Evolutionary conservation across 1,140 invertebrate species (phyloP), one percentile per base, ranked within the genome.

Genomic region (Drosophila pandora): DNA sequence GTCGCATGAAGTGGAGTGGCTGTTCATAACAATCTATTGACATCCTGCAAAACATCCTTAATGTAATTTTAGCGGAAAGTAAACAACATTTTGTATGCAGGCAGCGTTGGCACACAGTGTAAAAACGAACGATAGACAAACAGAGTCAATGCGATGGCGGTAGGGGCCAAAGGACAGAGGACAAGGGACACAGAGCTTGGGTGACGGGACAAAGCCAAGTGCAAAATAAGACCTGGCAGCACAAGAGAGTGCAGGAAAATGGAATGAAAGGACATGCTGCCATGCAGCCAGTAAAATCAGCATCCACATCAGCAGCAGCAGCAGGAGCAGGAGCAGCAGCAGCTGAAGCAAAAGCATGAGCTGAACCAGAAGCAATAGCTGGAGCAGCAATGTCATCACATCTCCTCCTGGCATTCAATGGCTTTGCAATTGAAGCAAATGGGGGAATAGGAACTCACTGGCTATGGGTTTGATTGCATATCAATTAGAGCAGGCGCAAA

Each of bases 31-130:
- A 88, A 88, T 89, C 79, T 89, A 88, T 79, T 88, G 76, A 87
- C 84, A 88, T 88, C 83, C 83, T 88, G 83, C 76, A 88, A 88
- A 88, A 88, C 83, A 88, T 88, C 83, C 83, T 88, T 88, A 88
- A 88, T 88, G 83, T 88, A 88, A 88, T 88, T 88, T 88, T 77
- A 88, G 84, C 83, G 83, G 76, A 88, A 83, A 83, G 83, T 88
- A 88, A 88, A 88, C 83, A 88, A 89, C 60, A 88, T 88, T 88
- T 72, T 73, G 83, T 89, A 88, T 88, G 84, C 83, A 88, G 45
- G 63, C 72, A 57, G 64, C 84, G 83, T 88, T 67, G 54, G 32
- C 79, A 78, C 49, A 60, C 62, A 63, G 75, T 47, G 56, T 52
- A 78, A 57, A 54, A 63, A 37, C 17, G 62, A 25, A 61, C n/a